Evolutionary conservation across 2,888 invertebrate genomes (phyloP).

Genomic region (Trichacis sp.): DNA sequence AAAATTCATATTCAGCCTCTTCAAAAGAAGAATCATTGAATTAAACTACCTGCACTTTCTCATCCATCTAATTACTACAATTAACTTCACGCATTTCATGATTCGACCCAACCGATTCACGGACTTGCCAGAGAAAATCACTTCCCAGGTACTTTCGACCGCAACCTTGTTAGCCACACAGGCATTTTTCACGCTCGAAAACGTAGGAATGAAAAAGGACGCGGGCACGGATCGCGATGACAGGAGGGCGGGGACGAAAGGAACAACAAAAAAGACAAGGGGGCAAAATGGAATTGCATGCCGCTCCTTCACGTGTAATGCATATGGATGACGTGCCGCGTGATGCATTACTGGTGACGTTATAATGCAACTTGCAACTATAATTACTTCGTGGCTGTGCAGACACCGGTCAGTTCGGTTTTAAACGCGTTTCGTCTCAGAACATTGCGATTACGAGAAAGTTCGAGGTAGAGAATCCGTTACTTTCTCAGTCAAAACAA

Average conservation of each 20-base stretch:
- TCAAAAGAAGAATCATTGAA: too few species aligned
- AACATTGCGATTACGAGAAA: not conserved
- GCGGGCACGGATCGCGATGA: constrained; percentile 25
- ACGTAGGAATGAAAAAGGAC: constrained; percentile 3
- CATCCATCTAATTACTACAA: too few species aligned
- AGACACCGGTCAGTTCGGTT: constrained; percentile 26
- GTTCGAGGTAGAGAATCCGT: too few species aligned
- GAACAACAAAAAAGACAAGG: constrained; percentile 8
- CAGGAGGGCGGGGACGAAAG: constrained; percentile 20
- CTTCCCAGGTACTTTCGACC: too few species aligned
- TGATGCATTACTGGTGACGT: constrained; percentile 63
- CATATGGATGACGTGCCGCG: constrained; percentile 46
- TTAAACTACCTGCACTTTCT: too few species aligned
- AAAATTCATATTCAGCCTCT: too few species aligned
- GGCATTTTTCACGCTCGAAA: constrained; percentile 4
- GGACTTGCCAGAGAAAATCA: too few species aligned
- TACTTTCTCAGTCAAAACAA: too few species aligned
- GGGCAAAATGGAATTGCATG: constrained; percentile 22
- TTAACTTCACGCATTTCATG: too few species aligned
- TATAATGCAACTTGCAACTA: constrained; percentile 59
- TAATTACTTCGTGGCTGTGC: constrained; percentile 54
- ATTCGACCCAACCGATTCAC: too few species aligned
- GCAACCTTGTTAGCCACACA: too few species aligned
- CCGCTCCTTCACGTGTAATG: constrained; percentile 50
- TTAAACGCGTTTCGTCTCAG: not conserved